A percentile compares a stretch with the other conserved stretches of the same genome.
These are phyloP conservation scores for Andrena marginata DNA, from an alignment of 2,888 invertebrate species.

Conservation along the genomic window DNA sequence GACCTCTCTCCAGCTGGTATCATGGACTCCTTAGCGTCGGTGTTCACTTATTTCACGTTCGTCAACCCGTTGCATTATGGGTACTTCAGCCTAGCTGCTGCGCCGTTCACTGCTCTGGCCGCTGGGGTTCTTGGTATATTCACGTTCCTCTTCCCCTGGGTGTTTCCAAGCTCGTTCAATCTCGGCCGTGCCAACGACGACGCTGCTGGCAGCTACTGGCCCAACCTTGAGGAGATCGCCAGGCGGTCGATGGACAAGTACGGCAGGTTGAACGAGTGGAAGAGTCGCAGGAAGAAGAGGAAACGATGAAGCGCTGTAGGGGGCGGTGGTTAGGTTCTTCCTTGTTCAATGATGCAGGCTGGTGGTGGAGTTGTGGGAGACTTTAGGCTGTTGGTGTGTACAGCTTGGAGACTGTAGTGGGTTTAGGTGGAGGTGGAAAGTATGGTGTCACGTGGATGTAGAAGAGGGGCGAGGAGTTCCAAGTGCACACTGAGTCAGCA, in stretches of 20 bases:
- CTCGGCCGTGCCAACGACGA: constrained; percentile 72
- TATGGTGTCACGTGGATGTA: too few relatives aligned
- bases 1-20: constrained; percentile 82
- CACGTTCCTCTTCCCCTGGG: constrained; percentile 89
- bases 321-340: not conserved
- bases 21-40: constrained; percentile 86
- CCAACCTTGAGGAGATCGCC: constrained; percentile 76
- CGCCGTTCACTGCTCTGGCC: constrained; percentile 88
- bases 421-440: too few relatives aligned
- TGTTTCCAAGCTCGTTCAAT: constrained; percentile 86
- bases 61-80: constrained; percentile 88
- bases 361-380: not conserved
- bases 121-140: constrained; percentile 88
- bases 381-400: not conserved
- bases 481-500: too few relatives aligned
- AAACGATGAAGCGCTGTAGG: constrained; percentile 64
- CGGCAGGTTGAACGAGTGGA: constrained; percentile 79
- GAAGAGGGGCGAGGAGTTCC: too few relatives aligned
- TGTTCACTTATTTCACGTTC: constrained; percentile 86
- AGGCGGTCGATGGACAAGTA: constrained; percentile 69
- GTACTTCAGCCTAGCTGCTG: constrained; percentile 87
- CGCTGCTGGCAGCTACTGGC: constrained; percentile 64
- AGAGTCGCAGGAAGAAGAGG: constrained; percentile 80
- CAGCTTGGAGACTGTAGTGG: too few relatives aligned
- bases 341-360: not conserved